Base-by-base conservation (phyloP, 23 tunicate genomes). In the Trididemnum clinides region DNA sequence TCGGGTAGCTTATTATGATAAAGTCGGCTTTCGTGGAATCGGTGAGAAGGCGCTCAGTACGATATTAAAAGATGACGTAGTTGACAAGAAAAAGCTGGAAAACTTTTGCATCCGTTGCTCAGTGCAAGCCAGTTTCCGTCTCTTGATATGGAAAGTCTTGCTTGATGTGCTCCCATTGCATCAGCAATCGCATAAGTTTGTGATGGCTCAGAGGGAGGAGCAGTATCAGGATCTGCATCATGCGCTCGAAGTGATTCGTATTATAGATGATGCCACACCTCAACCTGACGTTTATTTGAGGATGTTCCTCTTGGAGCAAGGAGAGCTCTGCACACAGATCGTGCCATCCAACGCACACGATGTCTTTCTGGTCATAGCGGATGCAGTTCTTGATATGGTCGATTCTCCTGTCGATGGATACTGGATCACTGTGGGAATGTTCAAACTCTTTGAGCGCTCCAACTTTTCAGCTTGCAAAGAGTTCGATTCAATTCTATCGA, bases 181-280 rank as follows among this genome's bases (percentile, higher is more conserved):
- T 32, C 97, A 92, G 62, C 97, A 87, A 50, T 92, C 97, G 0
- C 97, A 92, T 32, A 83, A 51, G 71, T 92, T 92, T 82, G 97
- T 92, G 36, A 87, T 87, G 97, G 29, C 32, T 33, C 97, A 92
- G 44, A 35, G 97, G 22, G 64, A 25, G 10, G 90, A 92, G 25
- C 97, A 92, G 31, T 92, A 71, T 34, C 77, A 92, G 2, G 97
- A 92, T 69, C 78, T 92, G 5, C 64, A 76, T 12, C 88, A 50
- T 71, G 97, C 97, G 20, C 51, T 92, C 51, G 64, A 73, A 28
- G 76, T 32, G 4, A 12, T 62, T 44, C 12, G 12, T 44, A 44
- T 44, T 44, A 91, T 86, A 12, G 84, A 91, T 51, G 85, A 75
- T 2, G 70, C 86, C 34, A 85, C 90, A 10, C 7, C 34, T n/a